Evolutionary conservation across 2,888 invertebrate species (phyloP).

Genomic region (Oxystoma pomonae): DNA sequence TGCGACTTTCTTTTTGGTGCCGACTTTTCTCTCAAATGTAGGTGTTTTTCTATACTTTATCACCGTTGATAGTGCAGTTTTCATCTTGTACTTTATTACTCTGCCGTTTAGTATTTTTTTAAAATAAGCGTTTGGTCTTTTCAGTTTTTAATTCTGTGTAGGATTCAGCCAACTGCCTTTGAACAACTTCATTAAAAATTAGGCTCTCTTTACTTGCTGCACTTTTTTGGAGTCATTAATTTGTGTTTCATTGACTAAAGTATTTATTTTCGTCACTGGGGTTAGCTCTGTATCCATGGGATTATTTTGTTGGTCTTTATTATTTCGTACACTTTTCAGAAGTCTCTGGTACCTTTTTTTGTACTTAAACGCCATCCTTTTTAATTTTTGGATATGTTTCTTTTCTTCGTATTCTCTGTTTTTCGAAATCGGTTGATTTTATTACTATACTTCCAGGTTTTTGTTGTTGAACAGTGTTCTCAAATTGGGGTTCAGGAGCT

Average conservation of each 20-base stretch:
- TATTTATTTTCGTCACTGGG: constrained; percentile 3
- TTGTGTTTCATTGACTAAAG: not conserved
- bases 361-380: too few relatives aligned
- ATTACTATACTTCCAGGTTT: too few relatives aligned
- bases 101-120: not conserved
- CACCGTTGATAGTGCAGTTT: not conserved
- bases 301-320: too few relatives aligned
- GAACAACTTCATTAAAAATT: not conserved
- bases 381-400: too few relatives aligned
- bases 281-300: too few relatives aligned
- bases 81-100: not conserved
- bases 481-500: too few relatives aligned
- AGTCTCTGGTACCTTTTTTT: too few relatives aligned
- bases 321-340: too few relatives aligned
- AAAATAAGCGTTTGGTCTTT: not conserved
- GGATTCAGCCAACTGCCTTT: not conserved
- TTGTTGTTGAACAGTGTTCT: too few relatives aligned
- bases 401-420: too few relatives aligned
- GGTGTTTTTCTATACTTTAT: not conserved
- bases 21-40: not conserved
- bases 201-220: not conserved
- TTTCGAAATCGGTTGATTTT: too few relatives aligned
- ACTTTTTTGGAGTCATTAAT: not conserved
- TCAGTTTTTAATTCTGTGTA: not conserved
- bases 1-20: not conserved